These are phyloP conservation scores for Arothron firmamentum DNA, from an alignment of 2,113 vertebrate species.

Conservation along the genomic window DNA sequence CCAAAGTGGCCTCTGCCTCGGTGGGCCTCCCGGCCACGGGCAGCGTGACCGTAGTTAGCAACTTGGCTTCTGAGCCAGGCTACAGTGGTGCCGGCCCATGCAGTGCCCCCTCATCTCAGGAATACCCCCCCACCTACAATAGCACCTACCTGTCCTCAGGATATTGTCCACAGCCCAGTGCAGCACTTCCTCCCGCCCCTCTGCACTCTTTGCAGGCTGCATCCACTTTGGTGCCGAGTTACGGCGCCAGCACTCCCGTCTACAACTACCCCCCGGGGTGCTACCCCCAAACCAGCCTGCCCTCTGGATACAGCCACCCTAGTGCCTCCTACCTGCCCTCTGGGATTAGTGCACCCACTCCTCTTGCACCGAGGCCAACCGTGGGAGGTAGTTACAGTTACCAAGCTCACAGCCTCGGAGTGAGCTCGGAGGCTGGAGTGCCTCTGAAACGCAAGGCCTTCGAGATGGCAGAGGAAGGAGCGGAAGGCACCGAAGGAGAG, in stretches of 20 bases:
- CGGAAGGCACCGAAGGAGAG: constrained; percentile 67
- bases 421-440: constrained; percentile 64
- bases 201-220: constrained; percentile 64
- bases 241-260: constrained; percentile 76
- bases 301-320: constrained; percentile 79
- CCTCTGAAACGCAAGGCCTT: constrained; percentile 85
- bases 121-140: constrained; percentile 84
- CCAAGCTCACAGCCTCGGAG: constrained; percentile 66
- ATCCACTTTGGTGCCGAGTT: constrained; percentile 80
- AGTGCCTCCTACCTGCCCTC: constrained; percentile 81
- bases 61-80: constrained; percentile 71
- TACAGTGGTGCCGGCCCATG: constrained; percentile 69
- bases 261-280: constrained; percentile 83
- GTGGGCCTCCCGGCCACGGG: constrained; percentile 75
- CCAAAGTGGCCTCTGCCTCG: constrained; percentile 73
- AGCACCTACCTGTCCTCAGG: constrained; percentile 82
- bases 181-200: constrained; percentile 73
- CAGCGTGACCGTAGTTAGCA: constrained; percentile 76
- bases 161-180: constrained; percentile 79
- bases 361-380: constrained; percentile 74
- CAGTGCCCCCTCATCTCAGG: constrained; percentile 72
- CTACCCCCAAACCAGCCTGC: constrained; percentile 73
- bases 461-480: constrained; percentile 72
- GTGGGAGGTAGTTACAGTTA: constrained; percentile 78
- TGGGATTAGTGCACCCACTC: constrained; percentile 81